A percentile compares a stretch with the other conserved stretches of the same genome.
These are phyloP conservation scores for Choristoneura fumiferana DNA, from an alignment of 1,140 invertebrate species.

Conservation along the genomic window DNA sequence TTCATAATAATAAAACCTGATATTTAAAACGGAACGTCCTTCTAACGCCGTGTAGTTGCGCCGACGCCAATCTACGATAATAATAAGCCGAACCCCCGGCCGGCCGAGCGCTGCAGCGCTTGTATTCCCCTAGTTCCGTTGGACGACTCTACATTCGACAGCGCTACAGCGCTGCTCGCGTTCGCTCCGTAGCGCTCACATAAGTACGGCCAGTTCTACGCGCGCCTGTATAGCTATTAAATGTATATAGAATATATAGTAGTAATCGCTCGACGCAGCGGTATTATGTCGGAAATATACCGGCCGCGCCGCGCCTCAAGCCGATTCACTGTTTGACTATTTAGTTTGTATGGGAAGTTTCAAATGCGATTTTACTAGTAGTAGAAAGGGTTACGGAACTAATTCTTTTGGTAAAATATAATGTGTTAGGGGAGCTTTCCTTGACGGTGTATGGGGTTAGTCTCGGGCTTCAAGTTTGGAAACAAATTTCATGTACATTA, in stretches of 20 bases:
- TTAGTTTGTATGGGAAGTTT: slow-evolving; percentile 77
- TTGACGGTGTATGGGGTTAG: slow-evolving; percentile 62
- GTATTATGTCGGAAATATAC: slow-evolving; percentile 79
- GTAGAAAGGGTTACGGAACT: slow-evolving; percentile 59
- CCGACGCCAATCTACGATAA: slow-evolving; percentile 79
- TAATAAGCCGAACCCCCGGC: slow-evolving; percentile 71
- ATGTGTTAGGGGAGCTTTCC: slow-evolving; percentile 63
- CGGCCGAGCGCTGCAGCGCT: slow-evolving; percentile 59
- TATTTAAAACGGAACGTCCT: slow-evolving; percentile 79
- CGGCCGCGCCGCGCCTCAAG: slow-evolving; percentile 69
- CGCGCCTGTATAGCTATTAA: slow-evolving; percentile 79
- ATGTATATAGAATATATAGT: slow-evolving; percentile 79
- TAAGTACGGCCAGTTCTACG: slow-evolving; percentile 78
- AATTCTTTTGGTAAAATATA: slow-evolving; percentile 67
- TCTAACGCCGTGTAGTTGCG: slow-evolving; percentile 79
- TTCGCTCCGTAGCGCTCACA: slow-evolving; percentile 69
- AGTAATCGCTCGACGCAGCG: slow-evolving; percentile 79
- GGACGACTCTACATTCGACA: slow-evolving; percentile 39
- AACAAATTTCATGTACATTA: slow-evolving; percentile 33
- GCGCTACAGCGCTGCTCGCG: slow-evolving; percentile 55
- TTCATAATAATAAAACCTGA: slow-evolving; percentile 79
- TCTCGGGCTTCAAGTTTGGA: slow-evolving; percentile 42
- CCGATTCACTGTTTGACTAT: slow-evolving; percentile 67
- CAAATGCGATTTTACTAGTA: slow-evolving; percentile 69
- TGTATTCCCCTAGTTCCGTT: slow-evolving; percentile 23